Evolutionary conservation across 2,113 vertebrate genomes (phyloP).

Genomic region (Calypte anna): DNA sequence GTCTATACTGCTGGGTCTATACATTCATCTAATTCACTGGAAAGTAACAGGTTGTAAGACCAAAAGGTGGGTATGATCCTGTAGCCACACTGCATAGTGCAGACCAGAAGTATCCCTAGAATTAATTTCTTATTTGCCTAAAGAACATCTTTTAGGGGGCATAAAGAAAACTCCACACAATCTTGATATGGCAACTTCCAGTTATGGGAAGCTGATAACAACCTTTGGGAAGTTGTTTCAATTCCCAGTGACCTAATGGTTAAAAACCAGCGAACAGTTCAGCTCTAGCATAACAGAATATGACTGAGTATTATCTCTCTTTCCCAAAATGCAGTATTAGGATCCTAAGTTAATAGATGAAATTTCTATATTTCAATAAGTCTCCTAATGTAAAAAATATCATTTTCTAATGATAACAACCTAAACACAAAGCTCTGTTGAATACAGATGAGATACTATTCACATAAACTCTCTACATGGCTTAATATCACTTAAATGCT

Average conservation of each 20-base stretch:
- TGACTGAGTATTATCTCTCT: neutral
- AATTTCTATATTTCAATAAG: neutral
- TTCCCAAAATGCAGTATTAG: neutral
- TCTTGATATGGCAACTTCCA: neutral
- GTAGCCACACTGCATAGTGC: neutral
- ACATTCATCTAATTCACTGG: neutral
- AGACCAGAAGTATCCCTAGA: neutral
- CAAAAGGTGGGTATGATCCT: neutral
- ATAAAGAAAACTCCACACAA: neutral
- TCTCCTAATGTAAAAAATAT: neutral
- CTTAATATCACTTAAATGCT: neutral
- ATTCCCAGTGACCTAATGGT: neutral
- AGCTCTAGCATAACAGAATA: neutral
- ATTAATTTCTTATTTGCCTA: neutral
- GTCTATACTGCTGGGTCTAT: neutral
- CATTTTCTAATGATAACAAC: neutral
- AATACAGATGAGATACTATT: neutral
- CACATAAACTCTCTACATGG: neutral
- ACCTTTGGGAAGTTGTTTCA: neutral
- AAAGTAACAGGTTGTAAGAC: neutral
- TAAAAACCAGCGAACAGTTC: neutral
- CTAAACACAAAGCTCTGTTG: neutral
- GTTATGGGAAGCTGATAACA: neutral
- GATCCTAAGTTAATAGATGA: neutral
- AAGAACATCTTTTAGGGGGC: rapidly evolving